These are phyloP conservation scores for Brachypteracias leptosomus DNA, from an alignment of 2,113 vertebrate genomes.

Conservation along the genomic window DNA sequence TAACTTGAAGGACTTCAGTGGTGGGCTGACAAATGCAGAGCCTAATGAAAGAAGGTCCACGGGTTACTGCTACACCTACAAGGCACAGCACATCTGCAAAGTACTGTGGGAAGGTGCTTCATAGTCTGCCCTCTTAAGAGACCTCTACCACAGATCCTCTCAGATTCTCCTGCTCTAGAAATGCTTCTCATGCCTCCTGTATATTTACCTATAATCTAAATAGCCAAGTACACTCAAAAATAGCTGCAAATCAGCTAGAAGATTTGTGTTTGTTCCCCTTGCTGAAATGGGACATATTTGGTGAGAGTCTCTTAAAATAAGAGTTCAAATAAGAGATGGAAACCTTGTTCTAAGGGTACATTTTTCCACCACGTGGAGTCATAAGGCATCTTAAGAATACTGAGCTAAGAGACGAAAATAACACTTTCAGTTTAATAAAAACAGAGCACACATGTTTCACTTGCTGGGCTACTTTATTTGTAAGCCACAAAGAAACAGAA, in stretches of 20 bases:
- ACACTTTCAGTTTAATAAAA: background rate
- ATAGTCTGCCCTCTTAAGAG: background rate
- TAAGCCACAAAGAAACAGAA: background rate
- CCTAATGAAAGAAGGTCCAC: background rate
- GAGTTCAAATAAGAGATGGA: background rate
- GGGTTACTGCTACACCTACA: background rate
- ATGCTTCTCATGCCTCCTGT: background rate
- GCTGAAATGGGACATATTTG: background rate
- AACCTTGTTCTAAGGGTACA: background rate
- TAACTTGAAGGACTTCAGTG: background rate
- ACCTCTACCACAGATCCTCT: background rate
- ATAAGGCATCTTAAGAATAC: background rate
- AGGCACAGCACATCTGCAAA: background rate
- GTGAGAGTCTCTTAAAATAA: slow-evolving; percentile 8
- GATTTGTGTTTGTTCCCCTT: background rate
- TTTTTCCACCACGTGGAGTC: background rate
- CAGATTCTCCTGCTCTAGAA: background rate
- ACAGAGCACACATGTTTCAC: background rate
- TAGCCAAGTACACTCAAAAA: background rate
- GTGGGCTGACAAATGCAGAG: background rate
- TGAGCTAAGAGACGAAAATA: background rate
- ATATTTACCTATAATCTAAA: slow-evolving; percentile 44
- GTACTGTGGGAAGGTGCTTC: background rate
- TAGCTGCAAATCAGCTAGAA: background rate
- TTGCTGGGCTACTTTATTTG: background rate